Evolutionary conservation across 2,888 invertebrate genomes (phyloP), one percentile per base, ranked within the genome.

Genomic region (Parelbella ahira): DNA sequence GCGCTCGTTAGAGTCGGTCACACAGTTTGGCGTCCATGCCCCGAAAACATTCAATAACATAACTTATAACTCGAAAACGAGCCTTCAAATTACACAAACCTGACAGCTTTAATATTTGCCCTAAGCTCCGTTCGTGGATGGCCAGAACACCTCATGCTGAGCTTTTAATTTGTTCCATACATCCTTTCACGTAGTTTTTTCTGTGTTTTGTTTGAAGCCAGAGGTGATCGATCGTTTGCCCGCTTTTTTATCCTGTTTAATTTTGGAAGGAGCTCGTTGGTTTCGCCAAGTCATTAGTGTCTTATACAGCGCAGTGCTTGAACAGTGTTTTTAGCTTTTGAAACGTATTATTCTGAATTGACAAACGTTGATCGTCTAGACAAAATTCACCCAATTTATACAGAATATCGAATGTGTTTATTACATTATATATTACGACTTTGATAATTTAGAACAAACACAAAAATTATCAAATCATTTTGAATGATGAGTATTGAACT

Each of bases 91-190:
- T 79, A 80, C 80, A 81, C 50, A 56, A 54, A 56, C 68, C 78
- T 83, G 83, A 86, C 84, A 84, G 82, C 65, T 82, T 83, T 83
- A 83, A 86, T 84, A 84, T 83, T 83, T 79, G 79, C 79, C 81
- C 68, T 80, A 59, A 70, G 73, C 68, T 63, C 61, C 63, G 58
- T 53, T 48, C 63, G 60, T 45, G 68, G 61, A 63, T 56, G 63
- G 60, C 51, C 67, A 59, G 64, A 58, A 66, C 68, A 75, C 75
- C 78, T 78, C 86, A 86, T 71, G 86, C 86, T 84, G 86, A 65
- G 84, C 83, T 72, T 86, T 84, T 84, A 86, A 86, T 86, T 86
- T 84, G 84, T 82, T 84, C 80, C 81, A 73, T 76, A 71, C 81
- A 81, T 83, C 84, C 74, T 80, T 77, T 76, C 80, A 67, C 68